phyloP scores from a whole-genome alignment of 2,113 vertebrate species.

The Tetrao urogallus region DNA sequence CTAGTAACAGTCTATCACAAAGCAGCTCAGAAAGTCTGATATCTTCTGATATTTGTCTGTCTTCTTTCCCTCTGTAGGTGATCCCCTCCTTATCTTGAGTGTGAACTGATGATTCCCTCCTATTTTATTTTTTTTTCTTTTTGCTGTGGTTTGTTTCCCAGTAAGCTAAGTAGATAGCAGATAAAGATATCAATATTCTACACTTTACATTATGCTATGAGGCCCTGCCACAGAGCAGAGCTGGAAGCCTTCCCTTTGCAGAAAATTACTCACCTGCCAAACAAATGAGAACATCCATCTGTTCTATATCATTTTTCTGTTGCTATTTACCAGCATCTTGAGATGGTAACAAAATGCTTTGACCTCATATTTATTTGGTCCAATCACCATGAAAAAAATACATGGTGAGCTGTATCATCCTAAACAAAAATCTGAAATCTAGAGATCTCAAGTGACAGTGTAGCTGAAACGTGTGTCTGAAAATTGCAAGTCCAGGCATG shows the following conservation, averaged over 20 bases:
- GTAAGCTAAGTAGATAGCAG: neutral
- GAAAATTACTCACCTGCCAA: neutral
- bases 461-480: neutral
- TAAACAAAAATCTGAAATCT: neutral
- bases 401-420: neutral
- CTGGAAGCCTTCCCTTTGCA: neutral
- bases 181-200: neutral
- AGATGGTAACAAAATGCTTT: neutral
- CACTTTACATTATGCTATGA: neutral
- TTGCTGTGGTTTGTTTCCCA: neutral
- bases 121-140: neutral
- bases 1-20: neutral
- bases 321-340: neutral
- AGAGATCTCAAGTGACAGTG: neutral
- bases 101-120: neutral
- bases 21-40: neutral
- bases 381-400: neutral
- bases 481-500: neutral
- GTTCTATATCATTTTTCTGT: neutral
- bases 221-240: neutral
- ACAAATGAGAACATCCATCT: conserved; percentile 2
- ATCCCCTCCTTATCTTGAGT: neutral
- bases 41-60: neutral
- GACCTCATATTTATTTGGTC: neutral
- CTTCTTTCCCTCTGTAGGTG: neutral